These are phyloP conservation scores for Synanthedon formicaeformis DNA, from an alignment of 2,888 invertebrate genomes.

Conservation along the genomic window DNA sequence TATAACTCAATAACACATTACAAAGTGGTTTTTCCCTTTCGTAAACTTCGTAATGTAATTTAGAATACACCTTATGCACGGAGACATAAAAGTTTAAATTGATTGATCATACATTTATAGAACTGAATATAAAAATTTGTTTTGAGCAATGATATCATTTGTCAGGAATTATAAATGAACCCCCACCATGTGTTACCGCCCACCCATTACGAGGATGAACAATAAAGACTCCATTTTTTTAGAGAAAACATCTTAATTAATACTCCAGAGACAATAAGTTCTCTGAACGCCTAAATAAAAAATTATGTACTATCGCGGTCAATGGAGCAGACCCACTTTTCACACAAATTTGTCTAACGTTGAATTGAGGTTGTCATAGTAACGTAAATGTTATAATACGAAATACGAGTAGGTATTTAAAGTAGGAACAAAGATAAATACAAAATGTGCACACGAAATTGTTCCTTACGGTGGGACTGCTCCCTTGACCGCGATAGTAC, in stretches of 20 bases:
- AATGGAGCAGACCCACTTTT: too few relatives aligned
- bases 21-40: background rate
- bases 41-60: background rate
- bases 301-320: too few relatives aligned
- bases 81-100: background rate
- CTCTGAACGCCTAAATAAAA: too few relatives aligned
- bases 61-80: background rate
- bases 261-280: slow-evolving; percentile 9
- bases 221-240: slow-evolving; percentile 10
- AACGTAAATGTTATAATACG: too few relatives aligned
- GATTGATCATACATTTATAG: background rate
- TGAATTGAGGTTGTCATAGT: too few relatives aligned
- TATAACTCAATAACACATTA: background rate
- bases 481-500: too few relatives aligned
- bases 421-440: too few relatives aligned
- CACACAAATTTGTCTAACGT: too few relatives aligned
- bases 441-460: too few relatives aligned
- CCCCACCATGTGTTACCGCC: slow-evolving; percentile 28
- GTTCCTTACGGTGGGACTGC: too few relatives aligned
- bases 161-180: slow-evolving; percentile 38
- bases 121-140: background rate
- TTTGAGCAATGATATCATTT: slow-evolving; percentile 43
- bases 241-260: slow-evolving; percentile 32
- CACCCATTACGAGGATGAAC: slow-evolving; percentile 24
- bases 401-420: too few relatives aligned